These are phyloP conservation scores for Nannoperca australis DNA, from an alignment of 2,797 vertebrate species.

Conservation along the genomic window DNA sequence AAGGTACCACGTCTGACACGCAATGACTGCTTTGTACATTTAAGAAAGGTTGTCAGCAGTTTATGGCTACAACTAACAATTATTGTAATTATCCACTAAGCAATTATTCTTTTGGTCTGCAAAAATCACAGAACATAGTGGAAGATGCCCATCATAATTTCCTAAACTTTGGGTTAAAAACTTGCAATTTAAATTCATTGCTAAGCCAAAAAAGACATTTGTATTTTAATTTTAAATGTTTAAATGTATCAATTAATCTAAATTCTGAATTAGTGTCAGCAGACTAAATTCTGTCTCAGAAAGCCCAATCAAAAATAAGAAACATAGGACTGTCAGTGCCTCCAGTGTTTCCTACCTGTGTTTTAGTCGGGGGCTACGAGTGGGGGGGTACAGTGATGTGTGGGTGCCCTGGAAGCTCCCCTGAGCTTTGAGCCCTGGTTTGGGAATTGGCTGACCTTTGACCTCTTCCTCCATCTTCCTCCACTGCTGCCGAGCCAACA, in stretches of 20 bases:
- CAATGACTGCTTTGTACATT: too few species aligned
- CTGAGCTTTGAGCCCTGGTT: conserved; percentile 68
- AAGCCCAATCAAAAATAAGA: not conserved
- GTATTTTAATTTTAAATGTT: not conserved
- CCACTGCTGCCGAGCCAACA: conserved; percentile 80
- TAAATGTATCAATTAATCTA: not conserved
- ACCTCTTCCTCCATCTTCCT: conserved; percentile 81
- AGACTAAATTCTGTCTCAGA: not conserved
- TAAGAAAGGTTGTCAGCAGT: too few species aligned
- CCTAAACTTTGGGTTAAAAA: not conserved
- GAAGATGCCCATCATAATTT: not conserved
- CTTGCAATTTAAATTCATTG: not conserved
- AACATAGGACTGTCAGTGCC: not conserved
- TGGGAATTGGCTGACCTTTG: conserved; percentile 71
- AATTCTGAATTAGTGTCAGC: not conserved
- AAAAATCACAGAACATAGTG: not conserved
- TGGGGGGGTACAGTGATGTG: conserved; percentile 76
- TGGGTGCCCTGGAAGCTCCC: conserved; percentile 78
- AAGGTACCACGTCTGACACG: not conserved
- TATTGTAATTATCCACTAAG: not conserved
- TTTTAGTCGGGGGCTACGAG: conserved; percentile 76
- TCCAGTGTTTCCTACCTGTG: conserved; percentile 63
- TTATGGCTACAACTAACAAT: too few species aligned
- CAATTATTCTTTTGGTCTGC: too few species aligned
- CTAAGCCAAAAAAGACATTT: not conserved